phyloP scores from a whole-genome alignment of 2,113 vertebrate genomes.

The Pyrgilauda ruficollis region DNA sequence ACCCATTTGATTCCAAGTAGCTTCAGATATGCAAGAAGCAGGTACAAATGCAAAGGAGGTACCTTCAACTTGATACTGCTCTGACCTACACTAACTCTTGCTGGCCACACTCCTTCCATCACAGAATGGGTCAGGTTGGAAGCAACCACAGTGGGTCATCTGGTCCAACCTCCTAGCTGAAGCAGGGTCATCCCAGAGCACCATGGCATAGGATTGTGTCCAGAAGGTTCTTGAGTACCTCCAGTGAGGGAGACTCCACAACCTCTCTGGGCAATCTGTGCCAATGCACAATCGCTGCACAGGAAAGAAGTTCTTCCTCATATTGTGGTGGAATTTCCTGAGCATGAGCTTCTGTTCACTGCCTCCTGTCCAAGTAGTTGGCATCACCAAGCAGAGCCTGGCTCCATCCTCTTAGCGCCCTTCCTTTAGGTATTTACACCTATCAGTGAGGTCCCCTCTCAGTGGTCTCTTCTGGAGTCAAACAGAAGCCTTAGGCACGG shows the following conservation, averaged over 20 bases:
- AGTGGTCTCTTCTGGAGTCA: background rate
- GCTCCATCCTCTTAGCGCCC: background rate
- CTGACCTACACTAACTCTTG: background rate
- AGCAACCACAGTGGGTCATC: background rate
- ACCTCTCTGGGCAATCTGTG: background rate
- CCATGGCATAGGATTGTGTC: background rate
- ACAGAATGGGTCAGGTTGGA: background rate
- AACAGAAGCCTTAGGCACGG: accelerated
- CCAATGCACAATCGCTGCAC: background rate
- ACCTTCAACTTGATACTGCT: background rate
- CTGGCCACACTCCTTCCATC: background rate
- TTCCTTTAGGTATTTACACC: no score
- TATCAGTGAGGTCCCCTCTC: background rate
- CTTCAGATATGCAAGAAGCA: accelerated
- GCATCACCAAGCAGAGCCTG: background rate
- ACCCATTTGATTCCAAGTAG: background rate
- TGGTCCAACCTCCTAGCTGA: no score
- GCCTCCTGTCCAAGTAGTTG: background rate
- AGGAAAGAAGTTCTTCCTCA: background rate
- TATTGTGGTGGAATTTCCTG: background rate
- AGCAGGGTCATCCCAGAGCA: background rate
- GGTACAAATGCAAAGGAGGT: background rate
- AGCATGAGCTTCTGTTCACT: background rate
- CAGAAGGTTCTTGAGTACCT: background rate
- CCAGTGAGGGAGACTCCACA: background rate